These are phyloP conservation scores for Empis livida DNA, from an alignment of 2,888 invertebrate species.

Conservation along the genomic window DNA sequence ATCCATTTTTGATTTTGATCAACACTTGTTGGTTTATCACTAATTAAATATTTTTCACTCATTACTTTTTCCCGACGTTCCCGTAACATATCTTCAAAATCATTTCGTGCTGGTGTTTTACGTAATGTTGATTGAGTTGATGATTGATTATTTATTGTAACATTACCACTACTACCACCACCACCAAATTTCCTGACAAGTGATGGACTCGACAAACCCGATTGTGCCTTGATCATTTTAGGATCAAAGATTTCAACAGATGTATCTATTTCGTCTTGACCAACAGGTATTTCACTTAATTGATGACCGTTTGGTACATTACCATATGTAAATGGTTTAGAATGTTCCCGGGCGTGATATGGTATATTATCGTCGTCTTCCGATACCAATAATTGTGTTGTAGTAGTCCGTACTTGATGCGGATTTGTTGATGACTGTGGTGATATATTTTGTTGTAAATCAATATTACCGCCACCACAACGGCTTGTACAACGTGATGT, in stretches of 20 bases:
- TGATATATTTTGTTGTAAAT: slow-evolving; percentile 1
- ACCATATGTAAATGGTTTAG: slow-evolving; percentile 81
- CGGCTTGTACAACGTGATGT: neutral
- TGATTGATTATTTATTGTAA: slow-evolving; percentile 20
- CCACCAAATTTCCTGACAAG: slow-evolving; percentile 63
- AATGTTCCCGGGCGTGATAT: slow-evolving; percentile 82
- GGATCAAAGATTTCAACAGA: slow-evolving; percentile 15
- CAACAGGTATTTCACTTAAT: slow-evolving; percentile 5
- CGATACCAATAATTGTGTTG: slow-evolving; percentile 7
- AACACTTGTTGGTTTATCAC: slow-evolving; percentile 11
- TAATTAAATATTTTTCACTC: slow-evolving; percentile 21
- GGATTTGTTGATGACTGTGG: slow-evolving; percentile 34
- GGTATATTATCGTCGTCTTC: slow-evolving; percentile 51
- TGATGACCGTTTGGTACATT: slow-evolving; percentile 39
- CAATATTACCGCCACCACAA: neutral
- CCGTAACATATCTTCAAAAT: slow-evolving; percentile 35
- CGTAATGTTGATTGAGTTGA: slow-evolving; percentile 18
- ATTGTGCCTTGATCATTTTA: slow-evolving; percentile 51
- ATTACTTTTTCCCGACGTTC: slow-evolving; percentile 34
- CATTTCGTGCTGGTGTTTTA: slow-evolving; percentile 30
- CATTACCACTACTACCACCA: slow-evolving; percentile 13
- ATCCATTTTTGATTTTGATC: slow-evolving; percentile 9
- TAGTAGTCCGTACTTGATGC: slow-evolving; percentile 25
- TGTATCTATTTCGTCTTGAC: slow-evolving; percentile 13
- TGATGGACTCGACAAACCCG: slow-evolving; percentile 70